Conservation (phyloP, 2,113 vertebrate genomes). For the Numida meleagris region DNA sequence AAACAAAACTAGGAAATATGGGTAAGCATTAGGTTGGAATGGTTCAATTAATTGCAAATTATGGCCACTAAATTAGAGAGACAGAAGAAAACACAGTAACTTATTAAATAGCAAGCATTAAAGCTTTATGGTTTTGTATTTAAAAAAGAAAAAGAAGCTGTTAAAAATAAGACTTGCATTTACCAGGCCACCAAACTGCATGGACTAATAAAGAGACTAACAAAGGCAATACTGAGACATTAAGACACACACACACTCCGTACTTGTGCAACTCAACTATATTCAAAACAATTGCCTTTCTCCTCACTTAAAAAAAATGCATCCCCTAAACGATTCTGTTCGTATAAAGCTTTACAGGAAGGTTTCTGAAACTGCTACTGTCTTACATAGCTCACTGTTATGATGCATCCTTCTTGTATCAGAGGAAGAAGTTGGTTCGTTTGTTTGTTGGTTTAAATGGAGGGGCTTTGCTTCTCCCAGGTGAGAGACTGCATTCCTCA, state of each 20-base stretch:
- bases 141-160: constrained; percentile 13
- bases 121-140: constrained; percentile 71
- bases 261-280: constrained; percentile 67
- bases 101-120: constrained; percentile 71
- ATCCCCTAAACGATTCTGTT: constrained; percentile 56
- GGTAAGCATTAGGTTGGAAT: constrained; percentile 72
- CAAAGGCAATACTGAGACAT: constrained; percentile 71
- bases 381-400: not conserved
- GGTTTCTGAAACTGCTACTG: constrained; percentile 7
- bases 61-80: constrained; percentile 67
- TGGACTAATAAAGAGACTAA: constrained; percentile 58
- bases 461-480: constrained; percentile 50
- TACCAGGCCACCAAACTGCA: constrained; percentile 67
- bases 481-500: constrained; percentile 53
- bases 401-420: not conserved
- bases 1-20: constrained; percentile 67
- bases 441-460: not conserved
- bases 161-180: constrained; percentile 74
- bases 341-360: constrained; percentile 58
- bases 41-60: constrained; percentile 71
- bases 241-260: constrained; percentile 58
- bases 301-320: constrained; percentile 1
- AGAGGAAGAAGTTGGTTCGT: not conserved
- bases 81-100: constrained; percentile 65
- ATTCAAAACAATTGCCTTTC: constrained; percentile 55